Base-by-base conservation (phyloP, 2,113 vertebrate genomes). In the Callithrix jacchus region DNA sequence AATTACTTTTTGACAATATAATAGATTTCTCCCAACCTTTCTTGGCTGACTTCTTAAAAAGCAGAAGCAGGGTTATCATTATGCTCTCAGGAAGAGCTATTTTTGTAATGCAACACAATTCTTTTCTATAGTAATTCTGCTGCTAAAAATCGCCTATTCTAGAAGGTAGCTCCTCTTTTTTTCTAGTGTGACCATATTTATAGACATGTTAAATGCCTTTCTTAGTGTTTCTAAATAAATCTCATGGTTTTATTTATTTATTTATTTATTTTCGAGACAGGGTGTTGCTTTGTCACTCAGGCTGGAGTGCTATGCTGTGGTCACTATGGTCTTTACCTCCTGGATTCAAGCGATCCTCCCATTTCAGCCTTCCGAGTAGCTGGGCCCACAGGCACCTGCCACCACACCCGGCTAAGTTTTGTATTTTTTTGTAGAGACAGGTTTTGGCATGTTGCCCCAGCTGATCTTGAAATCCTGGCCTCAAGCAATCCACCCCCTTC, bases 21-120 rank as follows among this genome's bases (percentile, higher is more conserved):
- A 82, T 89, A 94, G 84, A 93, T 97, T 97, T 96, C 89, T 93
- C 80, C 92, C 25, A 70, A 37, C 9, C 30, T 89, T 93, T 95
- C 92, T 80, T 79, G 1, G 9, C 35, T 97, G 85, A 96, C 92
- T 84, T 84, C 40, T 64, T 94, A 94, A 91, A 93, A 90, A 97
- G 77, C 84, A 96, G 68, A 92, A 58, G 81, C 88, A 84, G 45
- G 66, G 23, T 61, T 93, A 96, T 83, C 95, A 94, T 95, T 97
- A 64, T 1, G 5, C 20, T 96, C 84, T 89, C 76, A 89, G 90
- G 8, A 89, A 80, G 47, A 88, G 45, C 54, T 91, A 77, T 93
- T 86, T 89, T 71, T 56, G 30, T 88, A 91, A 85, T 71, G 14
- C 30, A 84, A 96, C 89, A 80, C 56, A 85, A 61, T 87, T 91